Evolutionary conservation across 2,797 vertebrate species (phyloP), one percentile per base, ranked within the genome.

Genomic region (Molossus alvarezi): DNA sequence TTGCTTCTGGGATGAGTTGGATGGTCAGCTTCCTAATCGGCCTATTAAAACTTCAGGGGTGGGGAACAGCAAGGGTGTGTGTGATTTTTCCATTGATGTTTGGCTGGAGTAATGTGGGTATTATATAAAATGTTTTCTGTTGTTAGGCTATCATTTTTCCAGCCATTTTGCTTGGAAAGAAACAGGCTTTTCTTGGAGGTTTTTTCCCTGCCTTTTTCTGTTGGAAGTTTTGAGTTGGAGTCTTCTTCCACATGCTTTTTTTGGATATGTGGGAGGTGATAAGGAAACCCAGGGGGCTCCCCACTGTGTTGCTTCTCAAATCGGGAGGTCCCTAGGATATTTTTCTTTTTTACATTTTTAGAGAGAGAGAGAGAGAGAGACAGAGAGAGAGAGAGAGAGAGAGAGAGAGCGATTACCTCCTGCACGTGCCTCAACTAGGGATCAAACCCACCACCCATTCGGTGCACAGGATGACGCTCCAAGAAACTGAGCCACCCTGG

Each of bases 11-110:
- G 23, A 9, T 89, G 62, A 45, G 37, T 41, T 83, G 69, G 51
- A 64, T 72, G 67, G 10, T 55, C 25, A 93, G n/a, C 37, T 94
- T 83, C 18, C 37, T 45, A 29, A 41, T 69, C 1, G 5, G 29
- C 21, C 71, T 89, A 23, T 83, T 94, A 37, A 76, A 83, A 83
- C 18, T 45, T 93, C 60, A 76, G 27, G 53, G 45, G 23, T 94
- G 60, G 29, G 53, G 17, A 94, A 89, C 6, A 53, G 14, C 60
- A 83, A 6, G 48, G 29, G 14, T 94, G n/a, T 83, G 53, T 76
- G n/a, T 67, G 60, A 4, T 51, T 83, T 93, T 67, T 83, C 53
- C 20, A 37, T 58, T 58, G 53, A 89, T 75, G 41, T 83, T 94
- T 94, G 69, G 60, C 23, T 60, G 23, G 48, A 75, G 58, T 89